Conservation (phyloP, 2,888 invertebrate species). For the Troilus luridus region DNA sequence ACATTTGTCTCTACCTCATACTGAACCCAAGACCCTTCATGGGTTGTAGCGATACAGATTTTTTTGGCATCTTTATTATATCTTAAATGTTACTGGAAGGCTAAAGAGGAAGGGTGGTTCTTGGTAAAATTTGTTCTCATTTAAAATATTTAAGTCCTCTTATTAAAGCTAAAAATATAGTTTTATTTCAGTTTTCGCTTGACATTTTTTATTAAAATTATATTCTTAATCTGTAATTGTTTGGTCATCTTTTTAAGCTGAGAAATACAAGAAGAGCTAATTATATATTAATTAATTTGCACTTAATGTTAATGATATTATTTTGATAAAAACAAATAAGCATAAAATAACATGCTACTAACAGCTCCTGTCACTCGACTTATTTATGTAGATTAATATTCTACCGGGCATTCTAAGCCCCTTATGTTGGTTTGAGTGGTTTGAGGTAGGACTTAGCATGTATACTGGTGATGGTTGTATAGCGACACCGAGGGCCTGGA, state of each 20-base stretch:
- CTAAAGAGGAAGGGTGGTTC: background rate
- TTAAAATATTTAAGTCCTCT: background rate
- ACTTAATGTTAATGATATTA: background rate
- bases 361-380: background rate
- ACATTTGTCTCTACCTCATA: no score
- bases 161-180: background rate
- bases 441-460: constrained; percentile 55
- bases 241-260: background rate
- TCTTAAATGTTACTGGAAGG: background rate
- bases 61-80: background rate
- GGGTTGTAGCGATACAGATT: no score
- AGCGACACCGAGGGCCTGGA: constrained; percentile 60
- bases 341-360: background rate
- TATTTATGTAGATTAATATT: background rate
- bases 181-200: background rate
- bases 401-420: background rate
- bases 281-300: background rate
- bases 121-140: background rate
- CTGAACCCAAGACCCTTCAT: no score
- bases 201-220: background rate
- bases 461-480: constrained; percentile 39
- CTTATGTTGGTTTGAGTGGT: constrained; percentile 55
- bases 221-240: background rate
- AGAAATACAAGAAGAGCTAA: constrained; percentile 46
- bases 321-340: background rate